Evolutionary conservation across 1,140 invertebrate species (phyloP), one percentile per base, ranked within the genome.

Genomic region (Glomeris maerens): DNA sequence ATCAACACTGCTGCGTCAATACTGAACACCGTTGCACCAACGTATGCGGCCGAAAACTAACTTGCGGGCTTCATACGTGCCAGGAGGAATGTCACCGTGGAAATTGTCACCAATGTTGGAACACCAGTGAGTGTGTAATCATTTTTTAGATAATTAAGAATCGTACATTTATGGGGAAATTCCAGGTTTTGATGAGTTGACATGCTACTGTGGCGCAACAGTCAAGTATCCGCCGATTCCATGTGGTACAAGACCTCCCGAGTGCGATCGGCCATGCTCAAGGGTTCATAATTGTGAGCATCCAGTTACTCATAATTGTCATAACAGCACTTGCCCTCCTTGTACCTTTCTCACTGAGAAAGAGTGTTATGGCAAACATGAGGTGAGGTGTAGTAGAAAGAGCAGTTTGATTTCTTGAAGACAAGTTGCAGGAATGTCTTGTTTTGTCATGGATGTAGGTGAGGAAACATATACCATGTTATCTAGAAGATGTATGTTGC

Each of bases 261-360:
- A 72, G 4, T 98, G 93, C 70, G 68, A 69, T 23, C 70, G 77
- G 17, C 79, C 79, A 0, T 98, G 93, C 66, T 72, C 74, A 0
- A 74, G 89, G 31, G 57, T 67, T 21, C 87, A 94, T 55, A 39
- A 74, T 0, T 97, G 93, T 69, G 74, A 73, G 17, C 93, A 97
- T 72, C 71, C 78, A 27, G 76, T 82, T 0, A 74, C 78, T 55
- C 89, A 93, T 64, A 71, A 69, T 31, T 90, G 86, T 63, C 84
- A 89, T 61, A 75, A 73, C 48, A 64, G 74, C 0, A 49, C 54
- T 27, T 98, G 94, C 67, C 91, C 93, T n/a, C 92, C 91, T 3
- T 98, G 93, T 68, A 84, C 87, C 22, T 79, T 86, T 39, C 75
- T 96, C 26, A 88, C 85, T 17, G 76, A 81, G 51, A 88, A 87